phyloP scores from a whole-genome alignment of 2,113 vertebrate genomes.

The Chunga burmeisteri region DNA sequence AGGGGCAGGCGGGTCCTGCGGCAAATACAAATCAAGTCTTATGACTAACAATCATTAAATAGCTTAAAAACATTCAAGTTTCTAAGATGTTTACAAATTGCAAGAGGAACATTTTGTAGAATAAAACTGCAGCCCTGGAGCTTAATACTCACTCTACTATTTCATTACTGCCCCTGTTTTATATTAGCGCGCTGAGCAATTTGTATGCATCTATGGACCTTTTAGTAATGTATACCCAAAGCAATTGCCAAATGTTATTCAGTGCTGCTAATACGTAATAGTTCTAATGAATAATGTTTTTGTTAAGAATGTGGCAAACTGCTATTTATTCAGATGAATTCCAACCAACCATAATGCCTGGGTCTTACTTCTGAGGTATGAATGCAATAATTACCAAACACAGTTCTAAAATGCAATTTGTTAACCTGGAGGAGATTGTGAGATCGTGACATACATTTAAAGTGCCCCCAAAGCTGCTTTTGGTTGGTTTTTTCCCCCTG shows the following conservation, averaged over 20 bases:
- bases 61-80: slow-evolving; percentile 11
- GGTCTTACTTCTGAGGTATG: slow-evolving; percentile 51
- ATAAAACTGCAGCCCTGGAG: slow-evolving; percentile 56
- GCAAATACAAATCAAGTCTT: slow-evolving; percentile 24
- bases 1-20: not conserved
- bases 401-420: slow-evolving; percentile 39
- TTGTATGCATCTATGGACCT: slow-evolving; percentile 28
- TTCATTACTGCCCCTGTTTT: slow-evolving; percentile 59
- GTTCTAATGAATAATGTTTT: slow-evolving; percentile 65
- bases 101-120: slow-evolving; percentile 30
- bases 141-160: slow-evolving; percentile 38
- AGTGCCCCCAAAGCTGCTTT: not conserved
- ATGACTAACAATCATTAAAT: not conserved
- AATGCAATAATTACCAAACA: slow-evolving; percentile 62
- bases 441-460: slow-evolving; percentile 23
- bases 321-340: slow-evolving; percentile 65
- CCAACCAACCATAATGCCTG: slow-evolving; percentile 57
- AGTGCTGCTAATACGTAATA: slow-evolving; percentile 45
- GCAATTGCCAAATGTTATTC: slow-evolving; percentile 62
- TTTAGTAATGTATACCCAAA: slow-evolving; percentile 46
- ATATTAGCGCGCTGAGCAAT: slow-evolving; percentile 33
- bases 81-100: slow-evolving; percentile 52
- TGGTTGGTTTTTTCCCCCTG: not conserved
- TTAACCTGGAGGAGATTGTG: slow-evolving; percentile 44
- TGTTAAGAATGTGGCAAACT: slow-evolving; percentile 66